phyloP scores from a whole-genome alignment of 2,888 invertebrate genomes.

The Polydrusus cervinus region DNA sequence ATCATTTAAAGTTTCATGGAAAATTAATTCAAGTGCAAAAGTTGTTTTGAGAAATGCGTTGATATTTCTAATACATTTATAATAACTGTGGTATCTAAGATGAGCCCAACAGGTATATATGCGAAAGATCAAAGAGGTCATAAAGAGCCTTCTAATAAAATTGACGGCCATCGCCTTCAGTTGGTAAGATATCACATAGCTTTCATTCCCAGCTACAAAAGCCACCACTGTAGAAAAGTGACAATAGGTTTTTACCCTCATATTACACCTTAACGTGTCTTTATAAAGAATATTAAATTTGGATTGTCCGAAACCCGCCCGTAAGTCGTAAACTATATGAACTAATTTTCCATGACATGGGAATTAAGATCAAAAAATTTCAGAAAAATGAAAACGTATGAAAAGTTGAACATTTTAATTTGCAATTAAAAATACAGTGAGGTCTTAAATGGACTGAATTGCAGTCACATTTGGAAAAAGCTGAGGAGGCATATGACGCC shows the following conservation, averaged over 20 bases:
- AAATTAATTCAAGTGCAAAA: constrained; percentile 10
- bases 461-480: background rate
- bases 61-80: constrained; percentile 13
- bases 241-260: constrained; percentile 4
- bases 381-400: constrained; percentile 1
- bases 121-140: constrained; percentile 29
- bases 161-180: background rate
- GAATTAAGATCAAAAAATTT: constrained; percentile 12
- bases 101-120: background rate
- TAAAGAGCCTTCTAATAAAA: constrained; percentile 30
- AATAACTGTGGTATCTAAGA: constrained; percentile 1
- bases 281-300: constrained; percentile 12
- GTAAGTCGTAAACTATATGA: constrained; percentile 24
- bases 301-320: constrained; percentile 12
- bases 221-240: constrained; percentile 17
- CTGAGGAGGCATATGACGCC: background rate
- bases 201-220: constrained; percentile 21
- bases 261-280: no score
- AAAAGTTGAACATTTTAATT: no score
- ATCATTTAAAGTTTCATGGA: constrained; percentile 22
- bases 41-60: constrained; percentile 13
- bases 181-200: constrained; percentile 25
- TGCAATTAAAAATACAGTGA: no score
- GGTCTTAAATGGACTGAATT: background rate
- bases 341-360: constrained; percentile 5